Evolutionary conservation across 2,888 invertebrate genomes (phyloP).

Genomic region (Drosophila mercatorum): DNA sequence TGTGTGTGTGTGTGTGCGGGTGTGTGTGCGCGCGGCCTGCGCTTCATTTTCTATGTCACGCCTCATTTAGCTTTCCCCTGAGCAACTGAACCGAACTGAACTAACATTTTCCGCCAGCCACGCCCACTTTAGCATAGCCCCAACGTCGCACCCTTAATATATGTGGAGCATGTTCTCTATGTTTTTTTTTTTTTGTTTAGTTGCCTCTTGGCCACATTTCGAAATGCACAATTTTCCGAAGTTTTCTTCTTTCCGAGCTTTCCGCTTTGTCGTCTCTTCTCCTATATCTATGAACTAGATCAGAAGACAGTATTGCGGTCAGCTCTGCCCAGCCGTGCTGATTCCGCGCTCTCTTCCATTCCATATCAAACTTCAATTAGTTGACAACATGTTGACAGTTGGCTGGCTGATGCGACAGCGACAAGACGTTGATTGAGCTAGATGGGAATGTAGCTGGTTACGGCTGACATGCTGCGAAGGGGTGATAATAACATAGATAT

Average conservation of each 20-base stretch:
- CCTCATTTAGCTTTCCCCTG: slow-evolving; percentile 76
- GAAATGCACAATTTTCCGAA: slow-evolving; percentile 49
- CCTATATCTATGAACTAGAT: slow-evolving; percentile 49
- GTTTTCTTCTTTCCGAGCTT: slow-evolving; percentile 4
- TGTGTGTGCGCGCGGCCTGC: slow-evolving; percentile 31
- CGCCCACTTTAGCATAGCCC: background rate
- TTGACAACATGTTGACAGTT: slow-evolving; percentile 43
- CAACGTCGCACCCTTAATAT: slow-evolving; percentile 14
- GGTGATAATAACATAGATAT: no score
- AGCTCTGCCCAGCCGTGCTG: slow-evolving; percentile 36
- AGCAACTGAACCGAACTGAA: slow-evolving; percentile 44
- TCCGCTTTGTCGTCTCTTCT: slow-evolving; percentile 7
- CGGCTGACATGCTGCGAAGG: no score
- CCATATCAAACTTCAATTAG: slow-evolving; percentile 37
- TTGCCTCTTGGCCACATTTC: slow-evolving; percentile 50
- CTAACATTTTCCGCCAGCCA: slow-evolving; percentile 24
- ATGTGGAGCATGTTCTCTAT: slow-evolving; percentile 54
- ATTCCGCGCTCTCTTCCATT: background rate
- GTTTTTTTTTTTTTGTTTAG: slow-evolving; percentile 2
- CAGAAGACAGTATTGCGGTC: slow-evolving; percentile 58
- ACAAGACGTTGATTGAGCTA: background rate
- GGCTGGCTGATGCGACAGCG: slow-evolving; percentile 12
- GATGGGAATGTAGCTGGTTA: no score
- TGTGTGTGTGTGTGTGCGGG: slow-evolving; percentile 5
- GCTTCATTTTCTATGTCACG: slow-evolving; percentile 70